Evolutionary conservation across 2,888 invertebrate genomes (phyloP), one percentile per base, ranked within the genome.

Genomic region (Timema podura): DNA sequence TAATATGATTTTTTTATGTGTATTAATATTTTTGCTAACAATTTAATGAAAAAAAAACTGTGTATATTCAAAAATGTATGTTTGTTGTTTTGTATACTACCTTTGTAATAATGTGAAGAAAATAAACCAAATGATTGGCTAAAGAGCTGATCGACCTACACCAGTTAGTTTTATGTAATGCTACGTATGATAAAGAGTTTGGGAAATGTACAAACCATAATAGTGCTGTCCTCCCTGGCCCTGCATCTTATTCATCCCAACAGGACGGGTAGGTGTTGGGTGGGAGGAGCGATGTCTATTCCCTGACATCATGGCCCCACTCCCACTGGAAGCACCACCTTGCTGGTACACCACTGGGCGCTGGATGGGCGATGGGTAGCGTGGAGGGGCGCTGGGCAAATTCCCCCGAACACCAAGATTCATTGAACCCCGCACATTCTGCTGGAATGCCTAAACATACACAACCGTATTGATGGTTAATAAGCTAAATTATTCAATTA

Each of bases 321-420:
- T 70, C 13, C 59, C 51, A 46, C 68, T 73, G 6, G 65, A 65
- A 6, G 69, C 68, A 10, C 51, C 48, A 13, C 68, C 71, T 48
- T 69, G 64, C 9, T 71, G 81, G 74, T 82, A 82, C 77, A 83
- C 82, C 77, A 80, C 83, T 74, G 85, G 85, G 46, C 86, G 82
- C 81, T 85, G 86, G 76, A 85, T 86, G 76, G 85, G 86, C 77
- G 85, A 81, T 64, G 85, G 85, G 80, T 85, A 85, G 73, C 84
- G 83, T 78, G 83, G 83, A 74, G 74, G 75, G 78, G 74, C 75
- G 78, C 79, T 10, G 81, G 81, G 8, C 59, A 76, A 76, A 72
- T 76, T 77, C 59, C 68, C 74, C 69, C 77, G 49, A 54, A 71
- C 70, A 6, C 70, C 71, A 10, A 71, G 67, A 47, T 64, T 71